Evolutionary conservation across 2,888 invertebrate genomes (phyloP), one percentile per base, ranked within the genome.

Genomic region (Choreutis nemorana): DNA sequence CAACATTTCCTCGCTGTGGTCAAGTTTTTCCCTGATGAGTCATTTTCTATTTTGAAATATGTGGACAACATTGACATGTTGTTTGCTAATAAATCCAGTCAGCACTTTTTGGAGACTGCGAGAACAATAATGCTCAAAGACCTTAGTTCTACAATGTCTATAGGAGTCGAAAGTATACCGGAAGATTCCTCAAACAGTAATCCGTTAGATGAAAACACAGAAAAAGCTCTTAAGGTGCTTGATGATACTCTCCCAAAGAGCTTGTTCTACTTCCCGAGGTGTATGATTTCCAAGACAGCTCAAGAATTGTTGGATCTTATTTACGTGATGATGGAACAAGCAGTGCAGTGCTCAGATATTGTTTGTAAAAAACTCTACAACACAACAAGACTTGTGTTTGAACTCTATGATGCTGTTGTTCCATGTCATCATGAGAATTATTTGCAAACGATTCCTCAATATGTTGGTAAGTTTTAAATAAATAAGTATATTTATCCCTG

Each of bases 371-470:
- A 84, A 46, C 66, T 93, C 35, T 86, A 89, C 45, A 82, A 82
- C 31, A 87, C 89, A 1, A 85, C 87, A 3, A 72, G 89, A 37
- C 81, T 86, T 40, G 84, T 94, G 36, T 84, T 94, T 42, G 87
- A 88, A 48, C 71, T 89, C 44, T 96, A 93, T 59, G 83, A 86
- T 33, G 85, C 83, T 24, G 84, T 91, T 28, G 88, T 93, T 13
- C 90, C 91, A 1, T 86, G 87, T 40, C 84, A 89, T 50, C 94
- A 95, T 65, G 86, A 87, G 50, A 87, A 88, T 47, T 84, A 87
- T 42, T 75, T 96, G 32, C 85, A 89, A 50, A 89, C 87, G 1
- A 89, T 95, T 49, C 95, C 96, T 2, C 94, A 95, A 50, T 91
- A 93, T 71, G 86, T 90, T 42, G 89, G 89, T 89, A 53, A 73